Base-by-base conservation (phyloP, 2,888 invertebrate genomes). In the Erebia aethiops region DNA sequence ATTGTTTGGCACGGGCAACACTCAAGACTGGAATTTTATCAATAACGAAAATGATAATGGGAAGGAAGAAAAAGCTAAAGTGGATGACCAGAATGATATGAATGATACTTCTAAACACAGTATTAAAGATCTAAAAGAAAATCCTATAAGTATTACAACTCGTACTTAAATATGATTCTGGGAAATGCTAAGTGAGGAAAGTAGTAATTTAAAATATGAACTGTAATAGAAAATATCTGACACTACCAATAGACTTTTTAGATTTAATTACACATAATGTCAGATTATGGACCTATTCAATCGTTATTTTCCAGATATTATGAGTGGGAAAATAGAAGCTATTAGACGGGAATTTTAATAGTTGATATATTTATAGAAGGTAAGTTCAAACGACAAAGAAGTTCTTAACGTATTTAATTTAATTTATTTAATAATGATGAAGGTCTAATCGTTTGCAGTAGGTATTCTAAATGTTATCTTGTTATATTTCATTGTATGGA, bases 1-100 rank as follows among this genome's bases (percentile, higher is more conserved):
- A 83, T 73, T 96, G 35, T 95, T 97, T 70, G 97, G 97, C 43
- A 95, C 95, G 0, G 96, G 95, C 0, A 94, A 95, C 65, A 95
- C 95, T 65, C 97, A 97, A 81, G 84, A 94, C 1, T 97, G 97
- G 96, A 97, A 97, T 81, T 94, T 91, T 77, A 72, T 80, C 26
- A 81, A 80, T 13, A 82, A 85, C 5, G 82, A 83, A 4, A 79
- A 79, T 13, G 69, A 71, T 18, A 77, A 77, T 18, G 67, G 70
- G 43, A 74, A 76, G 61, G 74, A 75, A n/a, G 74, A 76, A 43
- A 79, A 78, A 62, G 64, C 71, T n/a, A 79, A 77, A 65, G 74
- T 71, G 62, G 71, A 72, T 65, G 77, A 78, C 70, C 68, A 74
- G 18, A 81, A 79, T 69, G 79, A 79, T 43, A 75, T 78, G 77